phyloP scores from a whole-genome alignment of 2,113 vertebrate species.

The Daubentonia madagascariensis region DNA sequence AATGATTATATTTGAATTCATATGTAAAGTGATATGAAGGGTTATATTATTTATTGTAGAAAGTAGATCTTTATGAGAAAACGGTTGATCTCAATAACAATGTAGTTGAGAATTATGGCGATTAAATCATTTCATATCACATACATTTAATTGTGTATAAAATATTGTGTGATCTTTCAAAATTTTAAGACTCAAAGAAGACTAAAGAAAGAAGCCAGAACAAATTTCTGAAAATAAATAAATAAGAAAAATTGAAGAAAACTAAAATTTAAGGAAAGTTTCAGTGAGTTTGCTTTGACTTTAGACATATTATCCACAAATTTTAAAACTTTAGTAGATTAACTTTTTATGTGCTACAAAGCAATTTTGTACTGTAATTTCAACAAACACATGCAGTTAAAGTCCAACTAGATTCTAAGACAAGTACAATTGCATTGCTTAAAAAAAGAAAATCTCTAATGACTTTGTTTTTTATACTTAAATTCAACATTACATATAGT shows the following conservation, averaged over 20 bases:
- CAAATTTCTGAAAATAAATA: background rate
- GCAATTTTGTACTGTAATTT: slow-evolving; percentile 12
- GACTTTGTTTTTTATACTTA: background rate
- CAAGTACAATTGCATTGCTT: background rate
- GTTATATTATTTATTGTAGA: background rate
- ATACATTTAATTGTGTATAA: background rate
- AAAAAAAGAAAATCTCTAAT: background rate
- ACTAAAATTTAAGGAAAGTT: background rate
- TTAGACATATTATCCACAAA: background rate
- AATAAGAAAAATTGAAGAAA: background rate
- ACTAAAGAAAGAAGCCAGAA: background rate
- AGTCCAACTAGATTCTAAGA: background rate
- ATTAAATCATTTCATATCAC: background rate
- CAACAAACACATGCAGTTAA: slow-evolving; percentile 10
- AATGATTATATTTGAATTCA: background rate
- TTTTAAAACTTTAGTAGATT: background rate
- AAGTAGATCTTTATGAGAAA: background rate
- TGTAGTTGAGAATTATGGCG: background rate
- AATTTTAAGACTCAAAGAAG: background rate
- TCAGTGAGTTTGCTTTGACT: background rate
- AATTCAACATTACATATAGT: background rate
- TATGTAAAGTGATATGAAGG: background rate
- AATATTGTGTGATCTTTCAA: background rate
- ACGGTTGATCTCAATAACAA: background rate
- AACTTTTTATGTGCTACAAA: background rate